Evolutionary conservation across 2,113 vertebrate genomes (phyloP), one percentile per base, ranked within the genome.

Genomic region (Anolis sagrei): DNA sequence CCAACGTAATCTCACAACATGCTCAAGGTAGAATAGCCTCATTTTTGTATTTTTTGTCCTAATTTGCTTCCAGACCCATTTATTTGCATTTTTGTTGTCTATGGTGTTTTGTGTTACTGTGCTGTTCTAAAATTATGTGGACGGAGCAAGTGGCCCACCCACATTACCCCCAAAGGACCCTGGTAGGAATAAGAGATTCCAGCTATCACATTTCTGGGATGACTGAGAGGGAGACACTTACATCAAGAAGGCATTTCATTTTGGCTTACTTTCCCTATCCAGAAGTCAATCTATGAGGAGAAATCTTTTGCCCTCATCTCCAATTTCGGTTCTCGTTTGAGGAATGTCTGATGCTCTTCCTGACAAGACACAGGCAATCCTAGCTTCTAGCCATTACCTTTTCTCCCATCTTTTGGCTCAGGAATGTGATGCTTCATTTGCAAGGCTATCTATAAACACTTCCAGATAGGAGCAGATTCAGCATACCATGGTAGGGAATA

Each of bases 301-400:
- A 80, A 76, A n/a, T 25, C 32, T 18, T 51, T 66, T 34, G n/a
- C 36, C 58, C 48, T 49, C 75, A 51, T 78, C 77, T 80, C 77
- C 58, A 79, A 27, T 79, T 27, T 66, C 82, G n/a, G 16, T n/a
- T 84, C 54, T 44, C 86, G 68, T 51, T 44, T 36, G 69, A 39
- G 58, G 61, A 83, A 80, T 32, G 69, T 19, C 27, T 54, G 58
- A 27, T 25, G 48, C 23, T 13, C 34, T 84, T 80, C 79, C 48
- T 66, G 58, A 75, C 44, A 58, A 74, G 61, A 79, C 16, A 32
- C 11, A 29, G 27, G 29, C 34, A 21, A 39, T 88, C 34, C 13
- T 74, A 69, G 36, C 75, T 32, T 83, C 81, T 58, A 44, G 23
- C 62, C 29, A 27, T 54, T 25, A 18, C n/a, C 32, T 75, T 49